Conservation (phyloP, 2,113 vertebrate species). For the Apteryx mantelli region DNA sequence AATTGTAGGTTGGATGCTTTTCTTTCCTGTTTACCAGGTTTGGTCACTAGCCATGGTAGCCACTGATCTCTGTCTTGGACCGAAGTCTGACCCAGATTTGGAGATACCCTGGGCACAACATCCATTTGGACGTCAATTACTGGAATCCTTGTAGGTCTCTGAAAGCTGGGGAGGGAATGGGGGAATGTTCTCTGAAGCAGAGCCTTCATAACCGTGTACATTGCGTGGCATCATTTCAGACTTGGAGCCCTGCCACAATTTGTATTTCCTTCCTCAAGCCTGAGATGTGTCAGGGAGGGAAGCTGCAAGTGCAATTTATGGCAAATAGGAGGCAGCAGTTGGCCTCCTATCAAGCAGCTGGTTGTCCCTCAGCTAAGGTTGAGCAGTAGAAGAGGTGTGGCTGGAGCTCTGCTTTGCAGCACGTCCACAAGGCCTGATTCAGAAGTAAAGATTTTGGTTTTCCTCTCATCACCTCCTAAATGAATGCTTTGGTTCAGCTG, state of each 20-base stretch:
- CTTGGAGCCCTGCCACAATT: too few species aligned
- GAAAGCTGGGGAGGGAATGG: not conserved
- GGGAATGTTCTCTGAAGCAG: not conserved
- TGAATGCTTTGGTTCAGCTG: not conserved
- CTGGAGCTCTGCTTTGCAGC: not conserved
- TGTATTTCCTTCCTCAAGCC: not conserved
- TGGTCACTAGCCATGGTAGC: constrained; percentile 96
- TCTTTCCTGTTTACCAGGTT: constrained; percentile 80
- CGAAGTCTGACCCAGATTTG: constrained; percentile 92
- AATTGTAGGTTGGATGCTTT: constrained; percentile 32
- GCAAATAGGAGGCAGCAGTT: not conserved
- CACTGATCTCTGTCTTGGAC: constrained; percentile 90
- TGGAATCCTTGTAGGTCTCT: constrained; percentile 91
- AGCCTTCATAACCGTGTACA: not conserved
- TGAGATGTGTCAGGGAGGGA: not conserved
- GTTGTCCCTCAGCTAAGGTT: not conserved
- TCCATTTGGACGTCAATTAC: constrained; percentile 94
- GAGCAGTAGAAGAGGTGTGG: not conserved
- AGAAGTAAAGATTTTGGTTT: not conserved
- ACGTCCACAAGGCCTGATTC: not conserved
- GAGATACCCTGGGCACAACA: constrained; percentile 97
- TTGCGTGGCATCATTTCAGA: not conserved
- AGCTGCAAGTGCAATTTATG: not conserved
- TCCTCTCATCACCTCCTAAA: not conserved
- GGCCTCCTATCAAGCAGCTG: not conserved